Conservation (phyloP, 2,888 invertebrate genomes). For the Chelonus formosanus region DNA sequence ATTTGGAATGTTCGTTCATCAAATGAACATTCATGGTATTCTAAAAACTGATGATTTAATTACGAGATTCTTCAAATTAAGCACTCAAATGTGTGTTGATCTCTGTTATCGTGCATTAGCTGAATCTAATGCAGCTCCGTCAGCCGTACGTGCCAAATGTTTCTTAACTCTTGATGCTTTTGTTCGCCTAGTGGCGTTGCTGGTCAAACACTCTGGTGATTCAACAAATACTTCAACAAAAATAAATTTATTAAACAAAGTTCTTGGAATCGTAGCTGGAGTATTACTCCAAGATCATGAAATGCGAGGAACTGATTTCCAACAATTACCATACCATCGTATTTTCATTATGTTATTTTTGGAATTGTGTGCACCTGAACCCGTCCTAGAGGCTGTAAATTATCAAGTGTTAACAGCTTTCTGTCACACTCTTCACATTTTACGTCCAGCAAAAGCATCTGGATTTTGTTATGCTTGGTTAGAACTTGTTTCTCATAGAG, state of each 20-base stretch:
- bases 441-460: conserved; percentile 91
- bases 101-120: conserved; percentile 86
- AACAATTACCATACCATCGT: conserved; percentile 97
- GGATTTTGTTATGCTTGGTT: conserved; percentile 99
- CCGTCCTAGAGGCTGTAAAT: conserved; percentile 92
- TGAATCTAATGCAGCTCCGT: conserved; percentile 75
- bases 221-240: conserved; percentile 93
- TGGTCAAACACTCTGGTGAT: conserved; percentile 95
- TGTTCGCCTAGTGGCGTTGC: conserved; percentile 88
- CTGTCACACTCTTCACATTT: conserved; percentile 92
- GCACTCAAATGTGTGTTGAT: conserved; percentile 96
- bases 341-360: conserved; percentile 92
- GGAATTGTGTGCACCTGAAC: conserved; percentile 93
- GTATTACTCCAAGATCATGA: conserved; percentile 97
- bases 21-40: conserved; percentile 96
- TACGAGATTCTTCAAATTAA: conserved; percentile 94
- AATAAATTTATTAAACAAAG: conserved; percentile 95
- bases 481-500: conserved; percentile 95
- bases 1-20: conserved; percentile 92
- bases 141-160: conserved; percentile 85
- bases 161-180: conserved; percentile 96
- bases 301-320: conserved; percentile 87
- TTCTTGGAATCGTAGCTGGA: conserved; percentile 93
- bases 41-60: conserved; percentile 97
- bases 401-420: conserved; percentile 94